Percentiles rank a stretch among this genome's conserved stretches.
Evolutionary conservation across 2,113 vertebrate genomes (phyloP).

Genomic region (Apistogramma diplotaenia): DNA sequence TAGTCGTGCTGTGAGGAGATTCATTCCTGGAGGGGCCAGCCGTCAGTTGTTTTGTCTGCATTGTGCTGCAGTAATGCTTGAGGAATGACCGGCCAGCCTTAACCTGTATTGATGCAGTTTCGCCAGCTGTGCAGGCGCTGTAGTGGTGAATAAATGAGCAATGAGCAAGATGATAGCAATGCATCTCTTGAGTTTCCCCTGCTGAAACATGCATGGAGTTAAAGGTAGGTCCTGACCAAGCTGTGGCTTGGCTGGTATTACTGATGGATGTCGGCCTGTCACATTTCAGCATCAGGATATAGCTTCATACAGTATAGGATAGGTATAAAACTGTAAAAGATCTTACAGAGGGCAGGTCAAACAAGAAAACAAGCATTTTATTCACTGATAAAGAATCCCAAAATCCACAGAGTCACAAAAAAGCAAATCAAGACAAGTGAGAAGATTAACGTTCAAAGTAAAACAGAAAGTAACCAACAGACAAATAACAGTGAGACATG

Average conservation of each 20-base stretch:
- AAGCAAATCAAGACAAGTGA: background rate
- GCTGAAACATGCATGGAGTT: slow-evolving; percentile 8
- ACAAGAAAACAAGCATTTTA: too few relatives aligned
- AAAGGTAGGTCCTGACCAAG: background rate
- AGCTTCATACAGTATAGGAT: background rate
- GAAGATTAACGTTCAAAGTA: background rate
- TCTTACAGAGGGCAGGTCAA: background rate
- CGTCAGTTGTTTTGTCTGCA: slow-evolving; percentile 38
- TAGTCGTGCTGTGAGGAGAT: slow-evolving; percentile 31
- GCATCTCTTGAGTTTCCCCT: slow-evolving; percentile 28
- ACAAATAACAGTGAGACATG: background rate
- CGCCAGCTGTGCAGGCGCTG: slow-evolving; percentile 41
- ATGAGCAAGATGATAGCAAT: background rate
- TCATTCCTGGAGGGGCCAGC: slow-evolving; percentile 23
- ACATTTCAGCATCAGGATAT: background rate
- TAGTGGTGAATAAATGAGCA: background rate
- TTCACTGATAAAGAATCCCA: too few relatives aligned
- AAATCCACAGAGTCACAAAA: background rate
- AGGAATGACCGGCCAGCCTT: slow-evolving; percentile 59
- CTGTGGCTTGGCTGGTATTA: background rate
- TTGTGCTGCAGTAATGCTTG: slow-evolving; percentile 41
- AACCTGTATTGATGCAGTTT: slow-evolving; percentile 26
- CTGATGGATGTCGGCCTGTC: background rate
- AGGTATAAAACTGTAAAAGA: background rate
- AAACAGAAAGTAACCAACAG: background rate